These are phyloP conservation scores for Dilophus febrilis DNA, from an alignment of 2,888 invertebrate species.

Conservation along the genomic window DNA sequence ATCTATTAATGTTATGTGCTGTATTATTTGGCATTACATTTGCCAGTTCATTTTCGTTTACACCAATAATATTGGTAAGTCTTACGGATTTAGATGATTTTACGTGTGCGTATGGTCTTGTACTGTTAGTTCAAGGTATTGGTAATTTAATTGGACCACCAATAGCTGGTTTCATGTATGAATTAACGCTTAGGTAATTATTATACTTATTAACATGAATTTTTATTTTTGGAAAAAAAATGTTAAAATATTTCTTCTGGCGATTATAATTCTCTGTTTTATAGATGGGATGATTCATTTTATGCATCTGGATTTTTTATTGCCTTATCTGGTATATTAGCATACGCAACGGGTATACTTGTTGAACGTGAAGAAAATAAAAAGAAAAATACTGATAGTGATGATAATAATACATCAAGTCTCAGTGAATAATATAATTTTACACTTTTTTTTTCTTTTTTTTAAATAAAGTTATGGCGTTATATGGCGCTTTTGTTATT, in stretches of 20 bases:
- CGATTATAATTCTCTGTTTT: too few species aligned
- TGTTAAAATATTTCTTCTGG: too few species aligned
- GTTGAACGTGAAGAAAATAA: constrained; percentile 17
- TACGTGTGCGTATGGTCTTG: constrained; percentile 81
- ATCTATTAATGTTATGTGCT: constrained; percentile 24
- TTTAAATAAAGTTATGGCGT: too few species aligned
- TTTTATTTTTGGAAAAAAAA: too few species aligned
- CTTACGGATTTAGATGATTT: constrained; percentile 80
- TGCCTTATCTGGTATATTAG: constrained; percentile 47
- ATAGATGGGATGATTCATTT: constrained; percentile 59
- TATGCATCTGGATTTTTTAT: constrained; percentile 69
- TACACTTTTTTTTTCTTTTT: too few species aligned
- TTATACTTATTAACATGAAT: too few species aligned
- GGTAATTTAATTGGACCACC: constrained; percentile 87
- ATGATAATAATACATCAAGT: background rate
- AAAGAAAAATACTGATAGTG: background rate
- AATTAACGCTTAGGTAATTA: constrained; percentile 21
- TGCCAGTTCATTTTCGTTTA: constrained; percentile 81
- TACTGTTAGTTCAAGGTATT: constrained; percentile 77
- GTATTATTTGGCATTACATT: constrained; percentile 76
- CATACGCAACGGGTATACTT: constrained; percentile 26
- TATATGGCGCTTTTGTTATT: too few species aligned
- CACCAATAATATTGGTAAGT: constrained; percentile 75
- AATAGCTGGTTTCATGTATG: constrained; percentile 51
- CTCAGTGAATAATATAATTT: too few species aligned